Conservation (phyloP, 2,113 vertebrate species). For the Cinclus cinclus region DNA sequence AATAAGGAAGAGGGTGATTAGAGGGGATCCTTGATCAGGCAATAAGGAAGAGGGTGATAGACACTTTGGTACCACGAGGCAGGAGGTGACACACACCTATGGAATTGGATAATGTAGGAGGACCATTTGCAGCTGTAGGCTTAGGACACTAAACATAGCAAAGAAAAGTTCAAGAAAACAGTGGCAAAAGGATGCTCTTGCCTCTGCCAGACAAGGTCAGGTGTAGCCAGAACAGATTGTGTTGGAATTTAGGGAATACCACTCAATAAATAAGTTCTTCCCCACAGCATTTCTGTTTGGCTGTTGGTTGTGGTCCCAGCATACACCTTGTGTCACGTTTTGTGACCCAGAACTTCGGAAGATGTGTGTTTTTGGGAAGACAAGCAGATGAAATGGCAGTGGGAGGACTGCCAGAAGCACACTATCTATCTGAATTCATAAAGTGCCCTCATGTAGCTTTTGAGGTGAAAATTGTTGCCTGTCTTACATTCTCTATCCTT, state of each 20-base stretch:
- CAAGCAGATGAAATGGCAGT: background rate
- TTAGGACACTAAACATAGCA: background rate
- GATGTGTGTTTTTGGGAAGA: background rate
- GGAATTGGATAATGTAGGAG: constrained; percentile 32
- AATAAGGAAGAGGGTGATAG: constrained; percentile 41
- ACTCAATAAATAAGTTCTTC: background rate
- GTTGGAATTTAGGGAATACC: background rate
- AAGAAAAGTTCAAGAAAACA: background rate
- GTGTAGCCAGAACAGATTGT: background rate
- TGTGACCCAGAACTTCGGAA: background rate
- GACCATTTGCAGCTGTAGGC: background rate
- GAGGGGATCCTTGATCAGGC: background rate
- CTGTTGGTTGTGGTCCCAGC: background rate
- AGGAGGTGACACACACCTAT: background rate
- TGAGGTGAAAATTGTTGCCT: background rate
- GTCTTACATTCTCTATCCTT: background rate
- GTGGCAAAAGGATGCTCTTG: background rate
- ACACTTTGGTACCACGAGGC: background rate
- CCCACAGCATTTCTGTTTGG: background rate
- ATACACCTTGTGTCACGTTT: background rate
- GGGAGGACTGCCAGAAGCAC: background rate
- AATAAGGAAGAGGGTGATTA: constrained; percentile 34
- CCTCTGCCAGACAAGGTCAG: background rate
- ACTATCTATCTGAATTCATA: background rate
- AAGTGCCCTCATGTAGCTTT: background rate